A percentile compares a stretch with the other conserved stretches of the same genome.
phyloP scores from a whole-genome alignment of 2,113 vertebrate species.

The Suncus etruscus region DNA sequence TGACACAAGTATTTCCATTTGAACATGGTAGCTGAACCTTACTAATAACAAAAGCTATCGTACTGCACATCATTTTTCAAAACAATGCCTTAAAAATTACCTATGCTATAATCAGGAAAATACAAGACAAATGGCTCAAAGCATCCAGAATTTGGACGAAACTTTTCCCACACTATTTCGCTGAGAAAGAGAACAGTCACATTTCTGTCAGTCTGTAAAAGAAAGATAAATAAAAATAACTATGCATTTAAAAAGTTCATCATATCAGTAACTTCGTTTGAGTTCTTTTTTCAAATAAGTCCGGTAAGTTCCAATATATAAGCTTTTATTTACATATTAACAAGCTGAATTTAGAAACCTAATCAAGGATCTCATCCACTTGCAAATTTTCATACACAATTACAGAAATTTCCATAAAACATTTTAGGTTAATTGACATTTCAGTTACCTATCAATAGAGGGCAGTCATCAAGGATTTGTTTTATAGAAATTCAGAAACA shows the following conservation, averaged over 20 bases:
- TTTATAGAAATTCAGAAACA: constrained; percentile 69
- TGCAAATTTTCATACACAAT: constrained; percentile 77
- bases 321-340: constrained; percentile 78
- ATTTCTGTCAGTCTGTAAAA: constrained; percentile 92
- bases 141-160: constrained; percentile 94
- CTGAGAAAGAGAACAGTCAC: constrained; percentile 95
- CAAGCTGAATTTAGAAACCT: constrained; percentile 74
- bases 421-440: constrained; percentile 65
- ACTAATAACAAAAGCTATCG: constrained; percentile 45
- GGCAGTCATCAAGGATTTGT: constrained; percentile 24
- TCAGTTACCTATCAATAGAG: constrained; percentile 53
- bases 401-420: constrained; percentile 67
- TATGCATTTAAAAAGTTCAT: constrained; percentile 54
- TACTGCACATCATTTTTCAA: constrained; percentile 34
- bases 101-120: constrained; percentile 98
- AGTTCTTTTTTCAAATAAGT: constrained; percentile 76
- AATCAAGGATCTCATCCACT: constrained; percentile 80
- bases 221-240: constrained; percentile 68
- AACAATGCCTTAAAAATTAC: constrained; percentile 85
- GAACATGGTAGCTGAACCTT: constrained; percentile 41
- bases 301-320: constrained; percentile 69
- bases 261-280: constrained; percentile 65
- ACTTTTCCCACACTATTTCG: constrained; percentile 97
- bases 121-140: constrained; percentile 95
- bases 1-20: not conserved